These are phyloP conservation scores for Erannis defoliaria DNA, from an alignment of 2,888 invertebrate species.

Conservation along the genomic window DNA sequence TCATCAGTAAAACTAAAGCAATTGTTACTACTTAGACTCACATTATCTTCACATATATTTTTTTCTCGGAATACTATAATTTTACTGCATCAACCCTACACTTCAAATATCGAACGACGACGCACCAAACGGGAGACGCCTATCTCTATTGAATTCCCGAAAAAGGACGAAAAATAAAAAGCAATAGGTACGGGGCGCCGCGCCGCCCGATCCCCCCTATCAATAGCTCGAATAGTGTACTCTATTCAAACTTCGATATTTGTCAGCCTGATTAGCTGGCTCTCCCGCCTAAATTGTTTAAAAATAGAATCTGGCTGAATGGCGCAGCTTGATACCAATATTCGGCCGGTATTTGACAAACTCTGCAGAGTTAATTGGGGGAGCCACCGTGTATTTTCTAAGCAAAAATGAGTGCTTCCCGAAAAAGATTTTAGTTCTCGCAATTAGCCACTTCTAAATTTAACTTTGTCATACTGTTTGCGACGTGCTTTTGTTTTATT, in stretches of 20 bases:
- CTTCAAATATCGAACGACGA: constrained; percentile 75
- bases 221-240: constrained; percentile 70
- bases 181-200: constrained; percentile 53
- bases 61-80: constrained; percentile 24
- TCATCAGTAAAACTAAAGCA: too few relatives aligned
- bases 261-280: constrained; percentile 84
- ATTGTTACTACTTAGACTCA: too few relatives aligned
- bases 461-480: neutral
- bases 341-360: constrained; percentile 37
- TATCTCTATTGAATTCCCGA: constrained; percentile 84
- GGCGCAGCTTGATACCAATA: constrained; percentile 77
- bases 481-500: constrained; percentile 55
- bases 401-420: neutral
- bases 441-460: neutral
- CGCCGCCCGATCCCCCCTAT: constrained; percentile 57
- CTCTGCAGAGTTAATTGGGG: neutral
- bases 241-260: constrained; percentile 79
- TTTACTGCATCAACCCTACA: constrained; percentile 65
- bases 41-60: neutral
- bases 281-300: constrained; percentile 63
- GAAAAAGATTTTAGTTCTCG: neutral
- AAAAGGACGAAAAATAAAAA: constrained; percentile 81
- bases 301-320: constrained; percentile 68
- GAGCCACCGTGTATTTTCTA: neutral
- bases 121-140: constrained; percentile 77